phyloP scores from a whole-genome alignment of 2,797 vertebrate genomes.

The Todus mexicanus region DNA sequence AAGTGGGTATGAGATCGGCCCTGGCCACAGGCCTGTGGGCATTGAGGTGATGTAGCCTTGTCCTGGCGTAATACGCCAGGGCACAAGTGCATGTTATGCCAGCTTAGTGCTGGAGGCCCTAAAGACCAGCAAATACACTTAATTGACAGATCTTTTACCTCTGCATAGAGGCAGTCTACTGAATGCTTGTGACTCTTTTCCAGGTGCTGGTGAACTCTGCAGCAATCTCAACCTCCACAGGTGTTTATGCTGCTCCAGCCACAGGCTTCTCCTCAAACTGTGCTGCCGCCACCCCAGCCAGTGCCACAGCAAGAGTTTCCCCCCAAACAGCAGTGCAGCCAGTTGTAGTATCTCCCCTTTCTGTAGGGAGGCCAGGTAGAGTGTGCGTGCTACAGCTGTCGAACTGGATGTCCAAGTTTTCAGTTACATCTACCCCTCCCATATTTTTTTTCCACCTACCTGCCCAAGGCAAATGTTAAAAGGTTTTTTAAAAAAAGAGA shows the following conservation, averaged over 20 bases:
- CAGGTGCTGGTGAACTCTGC: neutral
- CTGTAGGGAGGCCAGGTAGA: conserved; percentile 79
- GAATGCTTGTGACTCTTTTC: neutral
- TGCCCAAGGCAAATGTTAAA: neutral
- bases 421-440: neutral
- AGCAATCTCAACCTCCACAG: conserved; percentile 69
- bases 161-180: neutral
- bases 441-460: too few species aligned
- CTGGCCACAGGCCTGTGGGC: neutral
- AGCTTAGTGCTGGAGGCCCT: neutral
- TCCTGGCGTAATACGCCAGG: neutral
- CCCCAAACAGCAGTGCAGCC: conserved; percentile 73
- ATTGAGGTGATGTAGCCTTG: neutral
- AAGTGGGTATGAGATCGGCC: neutral
- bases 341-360: conserved; percentile 69
- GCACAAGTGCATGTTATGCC: fast-evolving
- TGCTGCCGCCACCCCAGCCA: conserved; percentile 71
- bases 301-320: conserved; percentile 71
- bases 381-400: neutral
- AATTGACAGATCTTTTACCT: neutral
- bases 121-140: neutral
- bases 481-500: neutral
- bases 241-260: conserved; percentile 72
- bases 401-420: neutral
- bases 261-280: conserved; percentile 78